Base-by-base conservation (phyloP, 2,797 vertebrate species). In the Astyanax mexicanus region DNA sequence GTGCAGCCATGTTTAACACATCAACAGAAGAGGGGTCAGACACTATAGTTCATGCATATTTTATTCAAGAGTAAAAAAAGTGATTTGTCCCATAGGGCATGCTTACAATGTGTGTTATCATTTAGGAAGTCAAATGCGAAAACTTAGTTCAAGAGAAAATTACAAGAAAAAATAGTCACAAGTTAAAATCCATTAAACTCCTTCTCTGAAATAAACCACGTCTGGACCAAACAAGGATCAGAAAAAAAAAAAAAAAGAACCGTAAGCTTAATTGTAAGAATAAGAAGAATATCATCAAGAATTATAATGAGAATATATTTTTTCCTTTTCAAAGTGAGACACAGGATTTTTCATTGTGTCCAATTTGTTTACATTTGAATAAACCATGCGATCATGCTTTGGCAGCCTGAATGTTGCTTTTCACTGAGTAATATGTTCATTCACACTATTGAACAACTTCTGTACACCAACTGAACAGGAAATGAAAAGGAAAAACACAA, bases 1-100 rank as follows among this genome's bases (percentile, higher is more conserved):
- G 9, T 7, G 25, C 6, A 32, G 13, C 3, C 27, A 23, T 12
- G n/a, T 35, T 6, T 35, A n/a, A 29, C 3, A 58, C 47, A 66
- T 13, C 72, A 6, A 77, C 1, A 84, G 44, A 88, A 81, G 86
- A 4, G 11, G 38, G 25, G 7, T 61, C 38, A 81, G 72, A 82
- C 72, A 64, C 25, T 64, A 80, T 89, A 90, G 86, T 93, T 94
- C 94, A 95, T 95, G 94, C 94, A 95, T 94, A 94, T 95, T 95
- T 95, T 95, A 95, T 95, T 95, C 93, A 95, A 95, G 92, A 94
- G 94, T 95, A 95, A 94, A 95, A 93, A 95, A 94, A 92, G 92
- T 93, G 92, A 93, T 92, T 93, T 90, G 93, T 95, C 93, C 94
- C 94, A 94, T 94, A 94, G 93, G 93, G 93, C 94, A 95, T 95